Evolutionary conservation across 2,888 invertebrate genomes (phyloP), one percentile per base, ranked within the genome.

Genomic region (Crematogaster levior): DNA sequence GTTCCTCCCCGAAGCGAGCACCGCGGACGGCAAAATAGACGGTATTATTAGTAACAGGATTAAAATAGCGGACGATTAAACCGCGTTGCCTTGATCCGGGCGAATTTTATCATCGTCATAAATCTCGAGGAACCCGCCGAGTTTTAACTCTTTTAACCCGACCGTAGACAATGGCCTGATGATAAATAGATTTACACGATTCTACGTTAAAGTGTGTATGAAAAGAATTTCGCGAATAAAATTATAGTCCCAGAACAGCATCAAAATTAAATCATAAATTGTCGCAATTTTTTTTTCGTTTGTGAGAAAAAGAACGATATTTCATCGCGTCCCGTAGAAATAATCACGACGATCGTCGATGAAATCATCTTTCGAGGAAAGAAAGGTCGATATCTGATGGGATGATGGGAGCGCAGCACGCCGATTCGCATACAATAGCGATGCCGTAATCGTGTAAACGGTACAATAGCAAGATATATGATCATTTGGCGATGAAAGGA

Each of bases 21-120:
- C 40, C 21, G 56, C 66, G 68, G 18, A 66, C 77, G 77, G 43
- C 68, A 79, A 79, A 79, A 79, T 79, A 79, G 56, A 79, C 56
- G 77, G 18, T 79, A 68, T 79, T 79, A 79, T 79, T 79, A 79
- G 68, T 79, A 79, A 61, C 68, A 21, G 56, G 68, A 79, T 79
- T 68, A 68, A 79, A 79, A 79, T 79, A 79, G 77, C 77, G 77
- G 51, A 43, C 68, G 34, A 77, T 77, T 77, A 77, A 43, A 79
- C 56, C 51, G n/a, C 43, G 68, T 79, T 79, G 68, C 56, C 77
- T 79, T 56, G 77, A 79, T 79, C 68, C 56, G 77, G 37, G 34
- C 68, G 56, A 79, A 56, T 68, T 79, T 79, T 56, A 56, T 21
- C 68, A 43, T n/a, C 43, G 30, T 9, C 37, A 27, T 65, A 65